Base-by-base conservation (phyloP, 2,797 vertebrate genomes). In the Holocentrus rufus region DNA sequence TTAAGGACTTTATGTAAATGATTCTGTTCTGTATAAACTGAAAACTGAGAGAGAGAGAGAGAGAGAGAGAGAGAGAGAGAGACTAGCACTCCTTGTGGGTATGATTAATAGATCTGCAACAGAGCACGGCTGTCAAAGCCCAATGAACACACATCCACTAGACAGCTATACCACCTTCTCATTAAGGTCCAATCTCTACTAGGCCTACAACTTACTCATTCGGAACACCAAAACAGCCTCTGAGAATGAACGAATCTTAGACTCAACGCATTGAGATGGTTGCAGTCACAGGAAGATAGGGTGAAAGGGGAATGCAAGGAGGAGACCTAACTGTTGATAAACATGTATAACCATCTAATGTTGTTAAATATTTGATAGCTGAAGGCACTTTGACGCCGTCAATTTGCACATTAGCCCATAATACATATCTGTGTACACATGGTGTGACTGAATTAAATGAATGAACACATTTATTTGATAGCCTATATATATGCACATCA, bases 1-100 rank as follows among this genome's bases (percentile, higher is more conserved):
- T 98, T 98, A 98, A 99, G 98, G 98, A 98, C 97, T 99, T 99
- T 99, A 99, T 99, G 97, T 97, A 98, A 99, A 99, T 99, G 95
- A 97, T 96, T 94, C 95, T 93, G 95, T 95, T 97, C 96, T 95
- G 96, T 96, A 97, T 96, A 98, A 98, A 97, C 97, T 95, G 95
- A 94, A 93, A 95, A 93, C 93, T 71, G 84, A 76, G 70, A 47
- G 74, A 70, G 39, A 65, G 76, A 60, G 76, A 60, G 83, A 66
- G 86, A 72, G 14, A 27, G 57, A 55, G 62, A 46, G 79, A 80
- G 77, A 77, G 80, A 70, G 15, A 1, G 69, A 72, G 85, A 79
- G 84, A 81, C 86, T 83, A 91, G 92, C 83, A 92, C 93, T 95
- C 95, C 94, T 96, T 92, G 92, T 93, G 94, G 94, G 88, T 94